Evolutionary conservation across 1,140 invertebrate species (phyloP).

Genomic region (Solen grandis): DNA sequence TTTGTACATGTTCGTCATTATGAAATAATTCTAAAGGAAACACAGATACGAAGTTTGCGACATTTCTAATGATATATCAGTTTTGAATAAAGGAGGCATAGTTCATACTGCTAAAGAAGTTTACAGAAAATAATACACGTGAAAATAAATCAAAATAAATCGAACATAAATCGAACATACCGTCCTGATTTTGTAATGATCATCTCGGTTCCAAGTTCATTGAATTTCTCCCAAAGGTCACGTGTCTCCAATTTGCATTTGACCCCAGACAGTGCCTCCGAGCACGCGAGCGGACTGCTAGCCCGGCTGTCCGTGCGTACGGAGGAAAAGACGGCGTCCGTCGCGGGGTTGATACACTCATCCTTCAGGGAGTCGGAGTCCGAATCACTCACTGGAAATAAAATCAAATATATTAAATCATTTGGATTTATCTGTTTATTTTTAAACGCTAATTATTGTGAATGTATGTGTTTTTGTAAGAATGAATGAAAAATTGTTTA

Average conservation of each 20-base stretch:
- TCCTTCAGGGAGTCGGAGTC: slow-evolving; percentile 44
- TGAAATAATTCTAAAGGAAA: background rate
- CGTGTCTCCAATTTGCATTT: slow-evolving; percentile 69
- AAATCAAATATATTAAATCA: background rate
- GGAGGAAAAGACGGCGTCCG: slow-evolving; percentile 22
- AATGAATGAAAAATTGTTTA: no score
- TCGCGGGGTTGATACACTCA: slow-evolving; percentile 16
- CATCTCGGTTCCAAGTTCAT: slow-evolving; percentile 99
- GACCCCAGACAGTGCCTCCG: slow-evolving; percentile 52
- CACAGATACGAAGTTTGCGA: background rate
- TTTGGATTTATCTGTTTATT: no score
- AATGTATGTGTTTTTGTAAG: no score
- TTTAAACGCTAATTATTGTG: no score
- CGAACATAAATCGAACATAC: slow-evolving; percentile 85
- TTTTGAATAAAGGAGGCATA: background rate
- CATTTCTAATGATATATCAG: background rate
- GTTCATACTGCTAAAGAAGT: background rate
- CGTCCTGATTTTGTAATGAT: slow-evolving; percentile 99
- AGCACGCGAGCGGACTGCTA: no score
- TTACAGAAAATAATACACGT: no score
- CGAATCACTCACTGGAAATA: slow-evolving; percentile 42
- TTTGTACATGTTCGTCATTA: background rate
- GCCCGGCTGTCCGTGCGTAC: slow-evolving; percentile 2
- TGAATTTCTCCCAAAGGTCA: slow-evolving; percentile 99
- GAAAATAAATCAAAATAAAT: no score